Evolutionary conservation across 2,797 vertebrate genomes (phyloP), one percentile per base, ranked within the genome.

Genomic region (Pseudochromis fuscus): DNA sequence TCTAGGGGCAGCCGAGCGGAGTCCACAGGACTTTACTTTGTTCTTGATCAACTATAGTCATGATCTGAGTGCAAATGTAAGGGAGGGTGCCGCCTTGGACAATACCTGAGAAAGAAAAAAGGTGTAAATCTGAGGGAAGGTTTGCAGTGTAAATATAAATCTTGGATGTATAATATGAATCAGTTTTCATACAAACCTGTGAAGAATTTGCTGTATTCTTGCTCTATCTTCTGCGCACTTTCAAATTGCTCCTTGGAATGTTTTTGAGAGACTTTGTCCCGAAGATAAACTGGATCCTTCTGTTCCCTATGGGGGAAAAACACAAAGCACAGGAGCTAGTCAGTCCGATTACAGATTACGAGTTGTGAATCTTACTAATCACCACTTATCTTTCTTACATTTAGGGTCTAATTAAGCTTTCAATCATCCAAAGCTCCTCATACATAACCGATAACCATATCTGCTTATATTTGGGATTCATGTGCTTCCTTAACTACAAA

Each of bases 181-280:
- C 6, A 2, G 16, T 33, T 6, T 24, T 42, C n/a, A 88, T 61
- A 78, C 95, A n/a, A 76, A 99, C 98, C 98, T 97, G 98, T 99
- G 85, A 99, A 99, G 93, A 96, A 99, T 86, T 96, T 96, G 94
- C 96, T 96, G 80, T 98, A 99, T 40, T 99, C 97, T 83, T 98
- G 97, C 78, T 99, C 97, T 24, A 96, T 96, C 92, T 97, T 98
- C 93, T 97, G 97, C 78, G 96, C 96, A 16, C 93, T 95, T 90
- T 99, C 97, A 94, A 96, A 98, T 76, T 98, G 97, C 89, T 98
- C 97, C 96, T 98, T 98, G 97, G 97, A 99, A 98, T 98, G 96
- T 94, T 98, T 98, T 90, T 99, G 97, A 76, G 98, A 98, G 68
- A 99, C 96, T 94, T 98, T 98, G 93, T 98, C 97, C 89, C 95